phyloP scores from a whole-genome alignment of 2,113 vertebrate species.

The Balaeniceps rex region DNA sequence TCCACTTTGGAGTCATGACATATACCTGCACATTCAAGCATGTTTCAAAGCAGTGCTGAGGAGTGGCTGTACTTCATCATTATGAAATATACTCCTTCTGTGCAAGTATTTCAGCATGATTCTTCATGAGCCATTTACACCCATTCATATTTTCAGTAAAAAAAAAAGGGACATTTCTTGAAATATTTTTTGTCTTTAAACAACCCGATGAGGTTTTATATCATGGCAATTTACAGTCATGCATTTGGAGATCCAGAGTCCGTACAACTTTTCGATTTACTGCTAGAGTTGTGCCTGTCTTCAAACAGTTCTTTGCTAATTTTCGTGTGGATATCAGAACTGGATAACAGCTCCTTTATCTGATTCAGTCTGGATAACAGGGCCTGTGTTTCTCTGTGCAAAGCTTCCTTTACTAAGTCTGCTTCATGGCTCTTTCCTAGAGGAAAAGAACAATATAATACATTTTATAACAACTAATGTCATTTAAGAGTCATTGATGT shows the following conservation, averaged over 20 bases:
- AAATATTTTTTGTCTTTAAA: neutral
- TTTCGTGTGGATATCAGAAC: conserved; percentile 72
- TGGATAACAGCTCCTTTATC: conserved; percentile 78
- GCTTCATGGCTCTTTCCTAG: conserved; percentile 75
- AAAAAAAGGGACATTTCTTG: neutral
- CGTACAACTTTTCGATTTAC: conserved; percentile 9
- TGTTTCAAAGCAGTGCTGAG: neutral
- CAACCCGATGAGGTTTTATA: neutral
- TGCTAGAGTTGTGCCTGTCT: conserved; percentile 31
- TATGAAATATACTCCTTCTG: neutral
- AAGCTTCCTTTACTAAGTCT: conserved; percentile 73
- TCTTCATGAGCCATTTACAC: neutral
- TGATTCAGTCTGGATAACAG: conserved; percentile 73
- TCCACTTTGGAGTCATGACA: neutral
- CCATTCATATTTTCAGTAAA: neutral
- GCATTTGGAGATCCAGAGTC: neutral
- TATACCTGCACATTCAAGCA: neutral
- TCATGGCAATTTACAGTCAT: neutral
- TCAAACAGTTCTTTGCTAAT: conserved; percentile 78
- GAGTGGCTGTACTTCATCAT: neutral
- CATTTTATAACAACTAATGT: conserved; percentile 48
- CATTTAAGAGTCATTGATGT: conserved; percentile 18
- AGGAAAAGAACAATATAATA: conserved; percentile 69
- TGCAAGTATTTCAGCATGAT: neutral
- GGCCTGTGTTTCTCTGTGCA: conserved; percentile 71